Evolutionary conservation across 2,888 invertebrate genomes (phyloP).

Genomic region (Lamproptera curius): DNA sequence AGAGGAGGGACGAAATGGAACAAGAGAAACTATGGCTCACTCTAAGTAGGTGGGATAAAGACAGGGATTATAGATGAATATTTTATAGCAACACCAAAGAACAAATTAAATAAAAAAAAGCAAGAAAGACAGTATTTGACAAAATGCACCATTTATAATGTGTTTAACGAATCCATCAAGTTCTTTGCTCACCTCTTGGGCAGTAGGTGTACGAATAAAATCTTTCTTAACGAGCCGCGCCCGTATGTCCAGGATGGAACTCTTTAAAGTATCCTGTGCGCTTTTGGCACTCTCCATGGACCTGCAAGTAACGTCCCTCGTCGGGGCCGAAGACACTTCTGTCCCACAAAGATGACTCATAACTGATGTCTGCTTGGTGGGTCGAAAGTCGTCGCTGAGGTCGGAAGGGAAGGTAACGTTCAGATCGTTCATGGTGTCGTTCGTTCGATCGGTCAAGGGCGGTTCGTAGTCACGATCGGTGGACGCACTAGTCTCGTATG

Average conservation of each 20-base stretch:
- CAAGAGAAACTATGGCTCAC: too few species aligned
- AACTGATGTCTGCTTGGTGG: slow-evolving; percentile 26
- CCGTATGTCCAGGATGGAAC: slow-evolving; percentile 38
- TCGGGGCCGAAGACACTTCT: slow-evolving; percentile 30
- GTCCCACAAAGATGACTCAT: slow-evolving; percentile 25
- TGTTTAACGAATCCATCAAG: too few species aligned
- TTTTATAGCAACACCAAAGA: too few species aligned
- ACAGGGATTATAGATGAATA: too few species aligned
- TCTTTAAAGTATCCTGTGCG: slow-evolving; percentile 39
- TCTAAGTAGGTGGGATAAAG: too few species aligned
- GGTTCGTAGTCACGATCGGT: slow-evolving; percentile 55
- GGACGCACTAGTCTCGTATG: slow-evolving; percentile 55
- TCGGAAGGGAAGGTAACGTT: slow-evolving; percentile 70
- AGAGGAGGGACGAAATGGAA: too few species aligned
- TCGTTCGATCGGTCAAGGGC: slow-evolving; percentile 65
- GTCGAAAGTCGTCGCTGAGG: slow-evolving; percentile 44
- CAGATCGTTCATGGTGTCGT: slow-evolving; percentile 69
- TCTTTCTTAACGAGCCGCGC: slow-evolving; percentile 26
- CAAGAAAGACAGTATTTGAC: too few species aligned
- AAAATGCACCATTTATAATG: too few species aligned
- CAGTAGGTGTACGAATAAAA: slow-evolving; percentile 33
- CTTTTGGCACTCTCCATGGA: slow-evolving; percentile 40
- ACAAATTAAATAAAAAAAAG: too few species aligned
- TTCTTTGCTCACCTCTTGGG: slow-evolving; percentile 49
- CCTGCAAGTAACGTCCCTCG: slow-evolving; percentile 24